Conservation (phyloP, 1,140 invertebrate species). For the Leptopilina clavipes region DNA sequence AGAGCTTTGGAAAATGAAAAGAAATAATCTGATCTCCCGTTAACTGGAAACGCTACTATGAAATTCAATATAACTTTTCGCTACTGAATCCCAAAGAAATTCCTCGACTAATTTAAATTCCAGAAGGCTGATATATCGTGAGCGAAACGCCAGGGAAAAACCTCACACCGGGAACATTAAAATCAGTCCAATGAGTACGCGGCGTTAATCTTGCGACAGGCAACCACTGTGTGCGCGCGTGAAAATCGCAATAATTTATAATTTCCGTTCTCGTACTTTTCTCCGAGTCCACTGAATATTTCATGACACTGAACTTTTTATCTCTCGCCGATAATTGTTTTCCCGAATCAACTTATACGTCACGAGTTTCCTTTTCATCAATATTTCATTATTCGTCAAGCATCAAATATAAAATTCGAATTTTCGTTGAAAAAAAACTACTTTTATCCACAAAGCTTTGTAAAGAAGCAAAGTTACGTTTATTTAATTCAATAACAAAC, state of each 20-base stretch:
- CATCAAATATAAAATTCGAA: no score
- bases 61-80: slow-evolving; percentile 33
- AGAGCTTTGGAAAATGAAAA: neutral
- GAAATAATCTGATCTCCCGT: neutral
- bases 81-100: slow-evolving; percentile 19
- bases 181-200: slow-evolving; percentile 27
- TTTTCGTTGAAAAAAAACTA: no score
- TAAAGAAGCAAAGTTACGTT: no score
- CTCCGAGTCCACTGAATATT: neutral
- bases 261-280: slow-evolving; percentile 20
- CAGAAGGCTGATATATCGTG: slow-evolving; percentile 25
- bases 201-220: slow-evolving; percentile 28
- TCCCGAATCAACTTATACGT: slow-evolving; percentile 18
- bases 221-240: neutral
- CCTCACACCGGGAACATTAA: slow-evolving; percentile 15
- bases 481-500: no score
- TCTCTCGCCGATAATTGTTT: slow-evolving; percentile 23
- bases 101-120: slow-evolving; percentile 32
- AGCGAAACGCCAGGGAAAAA: neutral
- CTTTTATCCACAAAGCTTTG: no score
- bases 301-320: neutral
- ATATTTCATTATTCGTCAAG: no score
- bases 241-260: slow-evolving; percentile 24
- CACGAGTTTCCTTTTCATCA: neutral
- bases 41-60: slow-evolving; percentile 11